These are phyloP conservation scores for Cassiopea andromeda DNA, from an alignment of 30 jellyfish, hydroid and myxozoan species.

Conservation along the genomic window DNA sequence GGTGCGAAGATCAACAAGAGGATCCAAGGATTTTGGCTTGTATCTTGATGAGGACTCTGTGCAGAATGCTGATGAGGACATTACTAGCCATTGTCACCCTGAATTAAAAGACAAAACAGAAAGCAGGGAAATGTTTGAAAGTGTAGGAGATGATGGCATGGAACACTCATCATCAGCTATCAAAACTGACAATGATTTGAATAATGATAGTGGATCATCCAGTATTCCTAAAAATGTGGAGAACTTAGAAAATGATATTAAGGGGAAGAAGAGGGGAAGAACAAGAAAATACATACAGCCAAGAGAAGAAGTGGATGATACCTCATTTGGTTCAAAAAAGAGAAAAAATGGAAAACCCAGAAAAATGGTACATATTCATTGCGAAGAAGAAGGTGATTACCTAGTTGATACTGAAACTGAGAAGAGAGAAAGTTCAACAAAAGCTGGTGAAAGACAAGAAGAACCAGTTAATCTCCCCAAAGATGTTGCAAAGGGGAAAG, in stretches of 20 bases:
- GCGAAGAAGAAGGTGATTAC: not conserved
- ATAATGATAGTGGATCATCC: not conserved
- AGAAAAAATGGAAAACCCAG: not conserved
- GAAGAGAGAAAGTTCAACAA: not conserved
- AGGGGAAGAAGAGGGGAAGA: not conserved
- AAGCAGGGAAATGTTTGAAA: not conserved
- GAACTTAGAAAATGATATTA: not conserved
- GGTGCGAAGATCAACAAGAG: not conserved
- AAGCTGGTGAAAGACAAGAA: not conserved
- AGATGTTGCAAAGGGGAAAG: not conserved
- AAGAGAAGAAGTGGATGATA: not conserved
- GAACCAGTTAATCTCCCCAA: not conserved
- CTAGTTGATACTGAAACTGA: not conserved
- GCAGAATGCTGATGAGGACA: not conserved
- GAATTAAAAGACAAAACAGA: not conserved
- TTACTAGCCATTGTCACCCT: not conserved
- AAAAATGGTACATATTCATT: not conserved
- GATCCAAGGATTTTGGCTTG: not conserved
- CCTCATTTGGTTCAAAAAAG: not conserved
- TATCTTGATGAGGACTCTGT: not conserved
- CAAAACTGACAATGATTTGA: not conserved
- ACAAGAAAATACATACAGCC: not conserved
- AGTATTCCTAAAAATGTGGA: not conserved
- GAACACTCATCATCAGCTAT: not conserved
- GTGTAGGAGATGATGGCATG: not conserved